phyloP scores from a whole-genome alignment of 2,888 invertebrate species.

The Proisotoma minuta region DNA sequence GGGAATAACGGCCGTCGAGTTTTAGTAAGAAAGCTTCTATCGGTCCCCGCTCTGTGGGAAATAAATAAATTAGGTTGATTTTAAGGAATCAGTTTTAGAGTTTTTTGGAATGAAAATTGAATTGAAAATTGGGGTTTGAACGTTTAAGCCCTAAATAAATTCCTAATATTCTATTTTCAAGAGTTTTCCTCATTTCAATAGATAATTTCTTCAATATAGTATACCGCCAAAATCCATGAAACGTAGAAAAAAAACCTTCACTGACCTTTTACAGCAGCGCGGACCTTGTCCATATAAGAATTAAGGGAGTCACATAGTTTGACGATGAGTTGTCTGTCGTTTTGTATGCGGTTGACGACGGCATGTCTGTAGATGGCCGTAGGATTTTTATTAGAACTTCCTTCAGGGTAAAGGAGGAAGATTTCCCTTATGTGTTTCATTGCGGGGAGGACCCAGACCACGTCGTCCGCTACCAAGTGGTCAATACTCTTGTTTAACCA shows the following conservation, averaged over 20 bases:
- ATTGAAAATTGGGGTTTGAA: too few species aligned
- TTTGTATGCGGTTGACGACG: slow-evolving; percentile 42
- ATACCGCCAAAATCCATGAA: too few species aligned
- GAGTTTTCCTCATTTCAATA: too few species aligned
- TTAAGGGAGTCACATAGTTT: slow-evolving; percentile 44
- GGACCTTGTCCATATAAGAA: slow-evolving; percentile 78
- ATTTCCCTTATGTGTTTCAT: slow-evolving; percentile 93
- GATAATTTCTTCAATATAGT: neutral
- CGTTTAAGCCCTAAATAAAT: too few species aligned
- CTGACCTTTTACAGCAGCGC: slow-evolving; percentile 59
- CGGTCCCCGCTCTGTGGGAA: slow-evolving; percentile 63
- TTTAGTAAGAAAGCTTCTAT: slow-evolving; percentile 72
- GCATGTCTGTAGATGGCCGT: slow-evolving; percentile 37
- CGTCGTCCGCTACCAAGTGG: slow-evolving; percentile 75
- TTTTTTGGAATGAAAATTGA: slow-evolving; percentile 1
- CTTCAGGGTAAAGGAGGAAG: slow-evolving; percentile 82
- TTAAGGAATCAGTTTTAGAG: slow-evolving; percentile 12
- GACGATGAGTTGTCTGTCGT: slow-evolving; percentile 42
- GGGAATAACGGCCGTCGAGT: slow-evolving; percentile 85
- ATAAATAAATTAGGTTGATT: slow-evolving; percentile 20
- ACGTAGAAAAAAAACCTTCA: neutral
- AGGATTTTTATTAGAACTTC: slow-evolving; percentile 56
- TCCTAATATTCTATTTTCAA: too few species aligned
- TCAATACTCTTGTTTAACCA: slow-evolving; percentile 97
- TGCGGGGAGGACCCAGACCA: slow-evolving; percentile 84